These are phyloP conservation scores for Leptarthrus brevirostris DNA, from an alignment of 2,888 invertebrate genomes.

Conservation along the genomic window DNA sequence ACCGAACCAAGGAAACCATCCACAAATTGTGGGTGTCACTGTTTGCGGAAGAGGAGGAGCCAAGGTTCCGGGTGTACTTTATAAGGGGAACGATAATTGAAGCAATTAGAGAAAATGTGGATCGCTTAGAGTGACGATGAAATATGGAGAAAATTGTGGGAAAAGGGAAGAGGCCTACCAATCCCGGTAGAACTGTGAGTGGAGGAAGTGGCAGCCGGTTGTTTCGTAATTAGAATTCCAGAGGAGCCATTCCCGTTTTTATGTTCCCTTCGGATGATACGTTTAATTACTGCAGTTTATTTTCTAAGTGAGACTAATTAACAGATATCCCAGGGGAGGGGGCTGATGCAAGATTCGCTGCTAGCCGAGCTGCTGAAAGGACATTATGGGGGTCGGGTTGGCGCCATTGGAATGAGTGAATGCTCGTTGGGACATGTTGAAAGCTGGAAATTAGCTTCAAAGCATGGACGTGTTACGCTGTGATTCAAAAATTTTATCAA, in stretches of 20 bases:
- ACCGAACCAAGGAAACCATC: background rate
- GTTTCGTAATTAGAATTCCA: constrained; percentile 67
- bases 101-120: constrained; percentile 67
- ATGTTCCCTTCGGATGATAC: constrained; percentile 56
- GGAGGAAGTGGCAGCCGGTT: constrained; percentile 56
- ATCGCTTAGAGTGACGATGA: constrained; percentile 51
- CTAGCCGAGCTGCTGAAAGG: background rate
- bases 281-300: constrained; percentile 67
- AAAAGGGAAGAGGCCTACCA: constrained; percentile 13
- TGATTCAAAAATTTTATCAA: constrained; percentile 43
- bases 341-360: background rate
- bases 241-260: constrained; percentile 58
- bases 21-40: constrained; percentile 7
- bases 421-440: constrained; percentile 48
- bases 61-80: constrained; percentile 10
- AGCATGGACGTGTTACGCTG: constrained; percentile 48
- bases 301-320: constrained; percentile 67
- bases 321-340: constrained; percentile 61
- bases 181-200: constrained; percentile 16
- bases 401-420: background rate
- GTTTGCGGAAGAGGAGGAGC: background rate
- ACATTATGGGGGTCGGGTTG: background rate
- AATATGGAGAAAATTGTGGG: constrained; percentile 13
- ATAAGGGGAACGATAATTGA: constrained; percentile 66
- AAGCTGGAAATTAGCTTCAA: constrained; percentile 51